A percentile compares a stretch with the other conserved stretches of the same genome.
These are phyloP conservation scores for Cichladusa arquata DNA, from an alignment of 2,113 vertebrate genomes.

Conservation along the genomic window DNA sequence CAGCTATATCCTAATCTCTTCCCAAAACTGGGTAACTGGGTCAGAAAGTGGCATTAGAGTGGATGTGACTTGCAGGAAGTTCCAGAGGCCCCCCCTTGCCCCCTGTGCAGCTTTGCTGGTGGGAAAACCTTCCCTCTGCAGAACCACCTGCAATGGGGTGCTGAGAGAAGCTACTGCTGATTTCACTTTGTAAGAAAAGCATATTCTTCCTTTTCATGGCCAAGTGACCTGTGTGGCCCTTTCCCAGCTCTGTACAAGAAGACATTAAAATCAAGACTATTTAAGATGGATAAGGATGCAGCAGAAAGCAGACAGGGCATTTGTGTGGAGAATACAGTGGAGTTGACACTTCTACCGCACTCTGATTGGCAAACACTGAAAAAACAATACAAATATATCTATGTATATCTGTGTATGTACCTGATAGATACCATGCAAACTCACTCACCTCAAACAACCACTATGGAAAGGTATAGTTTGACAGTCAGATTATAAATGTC, in stretches of 20 bases:
- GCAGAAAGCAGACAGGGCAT: not conserved
- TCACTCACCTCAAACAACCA: not conserved
- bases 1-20: not conserved
- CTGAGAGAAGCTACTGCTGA: not conserved
- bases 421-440: not conserved
- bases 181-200: not conserved
- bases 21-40: not conserved
- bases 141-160: accelerated
- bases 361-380: not conserved
- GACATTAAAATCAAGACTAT: not conserved
- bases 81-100: accelerated
- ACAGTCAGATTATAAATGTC: not conserved
- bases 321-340: accelerated
- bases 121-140: not conserved
- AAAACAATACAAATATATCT: not conserved
- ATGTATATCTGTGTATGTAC: not conserved
- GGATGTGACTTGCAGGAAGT: not conserved
- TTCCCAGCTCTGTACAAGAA: not conserved
- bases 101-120: not conserved
- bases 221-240: not conserved
- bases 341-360: not conserved
- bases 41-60: not conserved
- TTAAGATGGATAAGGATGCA: not conserved
- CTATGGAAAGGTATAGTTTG: not conserved
- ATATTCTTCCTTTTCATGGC: not conserved